These are phyloP conservation scores for Apodemus agrarius DNA, from an alignment of 2,797 vertebrate genomes.

Conservation along the genomic window DNA sequence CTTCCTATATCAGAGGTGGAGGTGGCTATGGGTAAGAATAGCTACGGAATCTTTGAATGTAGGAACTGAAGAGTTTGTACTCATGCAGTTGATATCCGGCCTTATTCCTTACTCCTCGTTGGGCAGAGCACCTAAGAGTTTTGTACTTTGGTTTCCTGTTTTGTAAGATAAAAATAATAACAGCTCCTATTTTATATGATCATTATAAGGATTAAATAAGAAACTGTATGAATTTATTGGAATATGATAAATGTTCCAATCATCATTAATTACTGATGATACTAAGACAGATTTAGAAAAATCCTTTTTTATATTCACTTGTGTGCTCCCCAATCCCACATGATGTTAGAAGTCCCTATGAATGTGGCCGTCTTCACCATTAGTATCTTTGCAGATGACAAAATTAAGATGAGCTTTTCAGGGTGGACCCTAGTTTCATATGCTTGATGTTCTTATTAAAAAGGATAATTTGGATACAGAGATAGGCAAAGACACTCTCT, in stretches of 20 bases:
- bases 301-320: not conserved
- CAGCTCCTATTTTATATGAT: not conserved
- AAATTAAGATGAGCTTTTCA: conserved; percentile 10
- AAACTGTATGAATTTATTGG: not conserved
- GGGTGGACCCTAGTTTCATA: not conserved
- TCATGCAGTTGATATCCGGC: not conserved
- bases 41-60: not conserved
- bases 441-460: not conserved
- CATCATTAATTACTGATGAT: not conserved
- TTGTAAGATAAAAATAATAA: not conserved
- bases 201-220: not conserved
- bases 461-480: not conserved
- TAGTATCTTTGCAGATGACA: not conserved
- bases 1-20: not conserved
- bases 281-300: not conserved
- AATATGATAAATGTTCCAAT: not conserved
- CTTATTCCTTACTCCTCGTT: not conserved
- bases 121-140: not conserved
- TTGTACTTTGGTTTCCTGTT: conserved; percentile 45
- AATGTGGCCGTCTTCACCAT: not conserved
- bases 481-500: not conserved
- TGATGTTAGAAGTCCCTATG: not conserved
- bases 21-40: not conserved
- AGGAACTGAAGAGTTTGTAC: not conserved
- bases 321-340: rapidly evolving